Percentiles rank a stretch among this genome's conserved stretches.
Conservation (phyloP, 2,113 vertebrate species). For the Sinocyclocheilus anophthalmus region DNA sequence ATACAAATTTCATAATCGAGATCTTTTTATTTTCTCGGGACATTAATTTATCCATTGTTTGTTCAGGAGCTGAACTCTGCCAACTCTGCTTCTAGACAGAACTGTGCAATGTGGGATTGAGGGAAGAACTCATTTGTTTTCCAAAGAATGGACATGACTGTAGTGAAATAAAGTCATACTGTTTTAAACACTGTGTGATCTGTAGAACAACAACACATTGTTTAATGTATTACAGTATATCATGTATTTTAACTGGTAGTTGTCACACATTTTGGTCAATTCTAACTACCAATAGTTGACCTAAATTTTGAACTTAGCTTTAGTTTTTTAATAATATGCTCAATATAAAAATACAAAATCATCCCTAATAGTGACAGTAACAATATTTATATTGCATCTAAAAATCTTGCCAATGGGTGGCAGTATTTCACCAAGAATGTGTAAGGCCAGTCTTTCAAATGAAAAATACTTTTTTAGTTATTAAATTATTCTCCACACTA, state of each 20-base stretch:
- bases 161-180: not conserved
- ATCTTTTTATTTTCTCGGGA: too few species aligned
- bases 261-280: not conserved
- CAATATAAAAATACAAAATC: not conserved
- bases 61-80: not conserved
- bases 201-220: not conserved
- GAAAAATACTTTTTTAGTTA: not conserved
- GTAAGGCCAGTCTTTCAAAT: constrained; percentile 1
- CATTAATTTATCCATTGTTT: not conserved
- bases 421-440: constrained; percentile 2
- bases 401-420: constrained; percentile 28
- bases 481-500: not conserved
- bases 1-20: too few species aligned
- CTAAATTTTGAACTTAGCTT: not conserved
- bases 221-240: not conserved
- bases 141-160: not conserved
- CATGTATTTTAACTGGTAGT: not conserved
- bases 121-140: not conserved
- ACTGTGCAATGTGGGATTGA: not conserved
- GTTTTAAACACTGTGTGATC: not conserved
- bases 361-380: not conserved
- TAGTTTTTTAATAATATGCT: not conserved
- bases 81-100: not conserved
- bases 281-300: not conserved
- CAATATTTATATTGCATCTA: not conserved